Evolutionary conservation across 1,140 invertebrate genomes (phyloP).

Genomic region (Diplogasteroides magnus): DNA sequence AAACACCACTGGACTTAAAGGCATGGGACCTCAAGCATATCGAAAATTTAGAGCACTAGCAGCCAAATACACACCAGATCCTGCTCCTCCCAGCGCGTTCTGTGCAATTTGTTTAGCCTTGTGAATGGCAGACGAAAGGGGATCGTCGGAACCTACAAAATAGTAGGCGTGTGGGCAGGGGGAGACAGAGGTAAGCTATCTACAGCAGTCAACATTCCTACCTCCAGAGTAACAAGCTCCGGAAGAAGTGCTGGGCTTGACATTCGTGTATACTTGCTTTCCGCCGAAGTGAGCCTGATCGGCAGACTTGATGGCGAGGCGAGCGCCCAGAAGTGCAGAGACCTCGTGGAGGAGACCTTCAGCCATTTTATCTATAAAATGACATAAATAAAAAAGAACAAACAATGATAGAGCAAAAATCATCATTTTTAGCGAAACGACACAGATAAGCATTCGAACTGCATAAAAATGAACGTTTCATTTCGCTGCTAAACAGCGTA

Average conservation of each 20-base stretch:
- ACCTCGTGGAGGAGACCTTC: conserved; percentile 26
- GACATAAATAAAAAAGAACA: too few relatives aligned
- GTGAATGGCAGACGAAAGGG: conserved; percentile 13
- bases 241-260: conserved; percentile 12
- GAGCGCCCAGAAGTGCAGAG: conserved; percentile 2
- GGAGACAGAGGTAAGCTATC: neutral
- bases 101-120: conserved; percentile 16
- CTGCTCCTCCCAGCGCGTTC: conserved; percentile 14
- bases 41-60: neutral
- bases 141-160: conserved; percentile 10
- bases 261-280: conserved; percentile 28
- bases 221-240: neutral
- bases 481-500: too few relatives aligned
- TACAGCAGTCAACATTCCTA: neutral
- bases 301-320: conserved; percentile 15
- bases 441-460: too few relatives aligned
- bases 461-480: too few relatives aligned
- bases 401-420: too few relatives aligned
- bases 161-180: neutral
- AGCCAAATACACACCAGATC: neutral
- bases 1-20: too few relatives aligned
- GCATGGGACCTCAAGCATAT: too few relatives aligned
- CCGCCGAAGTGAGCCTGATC: conserved; percentile 32
- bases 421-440: too few relatives aligned
- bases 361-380: too few relatives aligned